phyloP scores from a whole-genome alignment of 1,140 invertebrate genomes.

The Onthophagus taurus region DNA sequence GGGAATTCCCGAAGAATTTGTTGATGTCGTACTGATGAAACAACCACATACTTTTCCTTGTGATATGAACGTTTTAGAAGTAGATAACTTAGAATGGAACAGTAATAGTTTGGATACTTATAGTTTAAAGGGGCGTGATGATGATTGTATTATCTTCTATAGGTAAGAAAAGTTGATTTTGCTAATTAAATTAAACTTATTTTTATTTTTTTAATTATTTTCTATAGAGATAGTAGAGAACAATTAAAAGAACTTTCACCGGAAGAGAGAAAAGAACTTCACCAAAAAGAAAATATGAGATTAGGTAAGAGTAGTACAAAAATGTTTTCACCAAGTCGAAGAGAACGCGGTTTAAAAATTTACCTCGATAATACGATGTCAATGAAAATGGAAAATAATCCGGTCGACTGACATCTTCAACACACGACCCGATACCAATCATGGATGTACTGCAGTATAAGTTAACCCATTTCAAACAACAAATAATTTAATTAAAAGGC shows the following conservation, averaged over 20 bases:
- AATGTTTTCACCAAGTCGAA: conserved; percentile 44
- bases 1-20: conserved; percentile 49
- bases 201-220: conserved; percentile 15
- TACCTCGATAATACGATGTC: conserved; percentile 48
- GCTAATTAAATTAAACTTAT: conserved; percentile 2
- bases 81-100: conserved; percentile 50
- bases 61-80: conserved; percentile 47
- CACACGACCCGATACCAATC: conserved; percentile 22
- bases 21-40: conserved; percentile 54
- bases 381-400: conserved; percentile 28
- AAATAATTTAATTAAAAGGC: no score
- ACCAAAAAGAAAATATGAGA: conserved; percentile 47
- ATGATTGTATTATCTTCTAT: conserved; percentile 50
- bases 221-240: conserved; percentile 54
- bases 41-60: conserved; percentile 48
- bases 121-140: conserved; percentile 44
- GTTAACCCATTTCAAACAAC: no score
- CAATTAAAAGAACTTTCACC: conserved; percentile 46
- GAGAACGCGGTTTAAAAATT: conserved; percentile 66
- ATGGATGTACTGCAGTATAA: conserved; percentile 30
- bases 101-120: conserved; percentile 40
- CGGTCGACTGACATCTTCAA: conserved; percentile 33
- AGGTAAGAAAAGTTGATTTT: conserved; percentile 38
- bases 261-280: conserved; percentile 53
- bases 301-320: conserved; percentile 35